Evolutionary conservation across 2,888 invertebrate genomes (phyloP).

Genomic region (Cataglyphis livida): DNA sequence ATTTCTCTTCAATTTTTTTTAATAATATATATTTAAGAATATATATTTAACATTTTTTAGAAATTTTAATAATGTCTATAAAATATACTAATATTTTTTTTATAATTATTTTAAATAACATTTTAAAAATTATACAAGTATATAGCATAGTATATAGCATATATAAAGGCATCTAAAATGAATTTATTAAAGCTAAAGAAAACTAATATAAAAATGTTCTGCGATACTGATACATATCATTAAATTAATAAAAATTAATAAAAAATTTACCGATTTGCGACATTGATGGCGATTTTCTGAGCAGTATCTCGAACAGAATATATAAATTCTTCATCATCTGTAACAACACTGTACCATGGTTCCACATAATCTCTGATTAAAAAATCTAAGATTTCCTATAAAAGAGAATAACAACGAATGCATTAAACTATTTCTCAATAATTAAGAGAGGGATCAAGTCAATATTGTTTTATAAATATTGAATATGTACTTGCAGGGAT

Average conservation of each 20-base stretch:
- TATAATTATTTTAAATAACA: neutral
- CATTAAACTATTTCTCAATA: constrained; percentile 23
- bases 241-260: neutral
- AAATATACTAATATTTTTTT: too few species aligned
- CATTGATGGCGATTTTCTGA: constrained; percentile 90
- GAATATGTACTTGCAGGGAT: constrained; percentile 89
- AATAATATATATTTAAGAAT: neutral
- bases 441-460: neutral
- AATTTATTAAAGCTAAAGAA: neutral
- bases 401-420: constrained; percentile 30
- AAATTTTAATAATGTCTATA: neutral
- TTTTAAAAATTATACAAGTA: neutral
- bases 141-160: neutral
- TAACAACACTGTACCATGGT: constrained; percentile 90
- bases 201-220: neutral
- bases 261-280: constrained; percentile 86
- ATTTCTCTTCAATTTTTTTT: neutral
- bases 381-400: constrained; percentile 91
- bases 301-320: constrained; percentile 90
- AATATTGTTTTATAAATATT: constrained; percentile 53
- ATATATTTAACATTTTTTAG: neutral
- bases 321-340: constrained; percentile 91
- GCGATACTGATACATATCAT: neutral
- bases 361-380: constrained; percentile 94
- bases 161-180: neutral